Base-by-base conservation (phyloP, 2,797 vertebrate species). In the Malurus splendens region DNA sequence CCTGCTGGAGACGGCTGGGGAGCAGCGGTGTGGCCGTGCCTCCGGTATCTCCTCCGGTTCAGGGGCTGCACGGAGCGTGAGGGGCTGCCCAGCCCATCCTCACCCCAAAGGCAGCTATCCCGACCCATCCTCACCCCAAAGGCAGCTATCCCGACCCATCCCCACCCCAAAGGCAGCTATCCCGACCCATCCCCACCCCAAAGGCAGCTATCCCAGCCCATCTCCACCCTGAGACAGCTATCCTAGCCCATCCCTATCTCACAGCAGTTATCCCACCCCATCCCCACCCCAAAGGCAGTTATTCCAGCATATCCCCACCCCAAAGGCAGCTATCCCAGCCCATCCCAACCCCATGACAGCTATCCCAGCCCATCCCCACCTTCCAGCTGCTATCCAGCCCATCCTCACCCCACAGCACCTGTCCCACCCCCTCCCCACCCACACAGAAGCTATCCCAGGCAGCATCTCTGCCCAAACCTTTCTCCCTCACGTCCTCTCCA, bases 401-500 rank as follows among this genome's bases (percentile, higher is more conserved):
- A 36, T 36, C 36, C 36, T 36, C 36, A 36, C 36, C 36, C 36
- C 36, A 36, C 36, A 12, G 36, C 36, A 36, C 36, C 36, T 36
- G 36, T 36, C 36, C 36, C 36, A 36, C 10, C 36, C 36, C 36
- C 36, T 36, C 36, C 36, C 36, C 36, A 36, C 36, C 36, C 36
- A 36, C 36, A 36, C 36, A 36, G 36, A 36, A 30, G 41, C 28
- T 39, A 30, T 70, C 60, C 41, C 59, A 48, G 62, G 47, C 11
- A 1, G 32, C 47, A 7, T 36, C 30, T 5, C 56, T 36, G 39
- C 64, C 52, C 57, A 52, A n/a, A 67, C 38, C 71, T 44, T 66
- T 54, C 28, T 41, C 0, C 5, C 18, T 20, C 32, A 12, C 12
- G 42, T 38, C 38, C 17, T 54, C 27, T 3, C 3, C 0, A 0